Evolutionary conservation across 1,140 invertebrate genomes (phyloP), one percentile per base, ranked within the genome.

Genomic region (Conus betulinus): DNA sequence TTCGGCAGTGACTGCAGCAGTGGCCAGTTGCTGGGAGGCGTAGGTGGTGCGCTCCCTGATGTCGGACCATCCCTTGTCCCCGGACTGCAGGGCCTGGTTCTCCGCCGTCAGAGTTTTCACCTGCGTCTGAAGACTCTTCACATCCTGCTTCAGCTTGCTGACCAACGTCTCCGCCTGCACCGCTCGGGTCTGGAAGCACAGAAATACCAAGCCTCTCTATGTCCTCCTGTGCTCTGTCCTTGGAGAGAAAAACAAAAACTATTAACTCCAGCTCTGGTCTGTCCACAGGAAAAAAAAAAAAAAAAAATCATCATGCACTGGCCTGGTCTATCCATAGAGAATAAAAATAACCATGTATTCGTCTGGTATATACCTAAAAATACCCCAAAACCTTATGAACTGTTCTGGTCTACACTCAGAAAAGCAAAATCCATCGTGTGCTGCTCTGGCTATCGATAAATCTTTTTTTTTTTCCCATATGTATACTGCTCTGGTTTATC

Each of bases 1-100:
- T 89, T 93, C 93, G 55, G 92, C 93, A 82, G 89, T 91, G 71
- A 87, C 81, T 51, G 93, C 91, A 57, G 92, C 92, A 52, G 87
- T 8, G 0, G 90, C 86, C 8, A 93, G 87, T 84, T 93, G 91
- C 52, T 93, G 88, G 5, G 92, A 91, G 2, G 92, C 91, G 88
- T 91, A 92, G 67, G 90, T 90, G n/a, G 92, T 92, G 53, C 91
- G 85, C 51, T 93, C 92, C 81, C 90, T 90, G 27, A 93, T 90
- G 23, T 91, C 91, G 25, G 81, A 60, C 27, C 90, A 84, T 78
- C 87, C 85, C 20, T 60, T 52, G 67, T 92, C 91, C 15, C 89
- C 91, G 60, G 90, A 88, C 17, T 79, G 74, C 20, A 91, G 87
- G 63, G 90, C 53, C 23, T 88, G 87, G 85, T 91, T 93, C 87